Base-by-base conservation (phyloP, 2,113 vertebrate genomes). In the Peromyscus californicus region DNA sequence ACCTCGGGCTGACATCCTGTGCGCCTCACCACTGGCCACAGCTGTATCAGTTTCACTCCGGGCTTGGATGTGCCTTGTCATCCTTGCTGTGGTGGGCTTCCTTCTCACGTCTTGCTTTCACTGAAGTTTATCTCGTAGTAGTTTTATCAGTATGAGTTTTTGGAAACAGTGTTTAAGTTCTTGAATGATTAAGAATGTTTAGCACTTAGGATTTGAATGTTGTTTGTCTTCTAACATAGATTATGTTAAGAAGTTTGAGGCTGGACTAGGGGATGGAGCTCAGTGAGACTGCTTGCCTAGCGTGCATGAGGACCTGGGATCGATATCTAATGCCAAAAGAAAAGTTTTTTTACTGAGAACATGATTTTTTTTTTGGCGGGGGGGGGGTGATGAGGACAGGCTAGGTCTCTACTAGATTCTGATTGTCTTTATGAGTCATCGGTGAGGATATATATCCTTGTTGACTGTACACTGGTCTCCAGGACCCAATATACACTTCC, bases 401-500 rank as follows among this genome's bases (percentile, higher is more conserved):
- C 5, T 39, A n/a, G 22, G 59, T 78, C 26, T 36, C 7, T 1
- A 1, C 24, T 6, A 26, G 33, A 3, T 51, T 59, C 24, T 51
- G 51, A 1, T n/a, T 0, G 5, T 33, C 7, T 42, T 33, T 31
- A 29, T 29, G 79, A 72, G 3, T n/a, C 26, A 51, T 48, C n/a
- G 9, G 3, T 2, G 67, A 39, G 57, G 42, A 1, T 42, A 4
- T 4, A 0, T 7, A 7, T 26, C 36, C 0, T 0, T 33, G 33
- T 6, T 5, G 24, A 8, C 8, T 29, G 15, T 42, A 3, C 29
- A 0, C 0, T 13, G 4, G 16, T 48, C 39, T 45, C 39, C 2
- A 42, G 21, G 19, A 16, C 21, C 51, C 26, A 8, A 2, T 10
- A 65, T 1, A 13, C 6, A 10, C 10, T 51, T 39, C 15, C 39